phyloP scores from a whole-genome alignment of 2,888 invertebrate genomes.

The Brachyptera risi region DNA sequence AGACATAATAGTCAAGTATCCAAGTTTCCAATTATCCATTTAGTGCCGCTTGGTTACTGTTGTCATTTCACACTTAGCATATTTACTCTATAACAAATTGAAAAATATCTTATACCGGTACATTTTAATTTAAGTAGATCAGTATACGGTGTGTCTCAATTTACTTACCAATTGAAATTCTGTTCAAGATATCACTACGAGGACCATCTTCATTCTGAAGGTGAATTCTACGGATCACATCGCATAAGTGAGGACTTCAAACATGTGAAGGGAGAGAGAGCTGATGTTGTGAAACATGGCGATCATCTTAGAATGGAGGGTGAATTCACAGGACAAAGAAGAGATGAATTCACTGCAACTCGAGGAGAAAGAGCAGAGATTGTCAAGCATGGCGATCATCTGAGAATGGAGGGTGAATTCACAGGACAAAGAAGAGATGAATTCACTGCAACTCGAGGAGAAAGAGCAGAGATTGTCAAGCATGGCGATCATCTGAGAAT shows the following conservation, averaged over 20 bases:
- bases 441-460: slow-evolving; percentile 43
- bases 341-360: slow-evolving; percentile 40
- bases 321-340: slow-evolving; percentile 42
- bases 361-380: slow-evolving; percentile 59
- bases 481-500: slow-evolving; percentile 38
- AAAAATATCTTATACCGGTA: too few species aligned
- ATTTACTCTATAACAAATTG: too few species aligned
- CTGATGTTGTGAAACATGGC: slow-evolving; percentile 38
- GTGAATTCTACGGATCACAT: slow-evolving; percentile 33
- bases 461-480: slow-evolving; percentile 39
- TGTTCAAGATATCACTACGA: slow-evolving; percentile 39
- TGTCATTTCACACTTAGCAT: too few species aligned
- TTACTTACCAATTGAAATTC: too few species aligned
- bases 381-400: slow-evolving; percentile 60
- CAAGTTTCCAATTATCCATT: too few species aligned
- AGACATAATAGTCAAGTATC: too few species aligned
- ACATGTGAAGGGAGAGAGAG: slow-evolving; percentile 43
- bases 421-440: slow-evolving; percentile 38
- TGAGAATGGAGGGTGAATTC: slow-evolving; percentile 40
- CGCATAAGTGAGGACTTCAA: slow-evolving; percentile 53
- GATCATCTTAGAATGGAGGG: slow-evolving; percentile 37
- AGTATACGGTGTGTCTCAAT: too few species aligned
- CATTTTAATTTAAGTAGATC: too few species aligned
- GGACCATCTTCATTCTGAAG: slow-evolving; percentile 42
- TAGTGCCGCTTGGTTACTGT: too few species aligned